phyloP scores from a whole-genome alignment of 2,797 vertebrate species.

The Alca torda region DNA sequence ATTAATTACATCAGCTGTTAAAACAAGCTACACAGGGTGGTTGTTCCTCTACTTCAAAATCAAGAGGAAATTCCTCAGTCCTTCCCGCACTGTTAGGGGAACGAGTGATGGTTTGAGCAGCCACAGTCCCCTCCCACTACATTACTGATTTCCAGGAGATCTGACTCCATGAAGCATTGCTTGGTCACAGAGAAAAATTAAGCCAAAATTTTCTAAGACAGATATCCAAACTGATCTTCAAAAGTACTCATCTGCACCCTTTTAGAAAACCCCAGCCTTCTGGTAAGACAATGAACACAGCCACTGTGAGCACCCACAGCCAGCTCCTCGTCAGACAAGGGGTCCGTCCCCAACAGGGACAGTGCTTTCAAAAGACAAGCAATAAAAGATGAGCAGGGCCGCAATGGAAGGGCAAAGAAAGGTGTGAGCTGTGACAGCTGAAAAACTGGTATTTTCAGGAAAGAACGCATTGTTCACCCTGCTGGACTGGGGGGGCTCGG shows the following conservation, averaged over 20 bases:
- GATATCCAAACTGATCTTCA: neutral
- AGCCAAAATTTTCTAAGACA: neutral
- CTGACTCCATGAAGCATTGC: neutral
- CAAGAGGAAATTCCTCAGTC: neutral
- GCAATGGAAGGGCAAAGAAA: neutral
- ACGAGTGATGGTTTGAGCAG: neutral
- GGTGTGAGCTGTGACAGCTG: neutral
- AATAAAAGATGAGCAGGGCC: neutral
- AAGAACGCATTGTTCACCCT: neutral
- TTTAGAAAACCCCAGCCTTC: neutral
- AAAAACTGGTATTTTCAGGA: neutral
- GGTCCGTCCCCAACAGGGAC: accelerated
- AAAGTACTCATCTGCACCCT: neutral
- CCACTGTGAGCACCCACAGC: accelerated
- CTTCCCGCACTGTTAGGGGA: neutral
- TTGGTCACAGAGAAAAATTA: neutral
- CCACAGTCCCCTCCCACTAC: neutral
- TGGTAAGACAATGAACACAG: neutral
- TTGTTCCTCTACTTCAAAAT: neutral
- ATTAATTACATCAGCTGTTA: slow-evolving; percentile 55
- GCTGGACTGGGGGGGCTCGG: accelerated
- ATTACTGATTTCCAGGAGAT: neutral
- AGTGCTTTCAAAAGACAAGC: neutral
- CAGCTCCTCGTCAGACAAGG: neutral
- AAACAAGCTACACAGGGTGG: neutral